Evolutionary conservation across 2,888 invertebrate genomes (phyloP), one percentile per base, ranked within the genome.

Genomic region (Torymus tubicola): DNA sequence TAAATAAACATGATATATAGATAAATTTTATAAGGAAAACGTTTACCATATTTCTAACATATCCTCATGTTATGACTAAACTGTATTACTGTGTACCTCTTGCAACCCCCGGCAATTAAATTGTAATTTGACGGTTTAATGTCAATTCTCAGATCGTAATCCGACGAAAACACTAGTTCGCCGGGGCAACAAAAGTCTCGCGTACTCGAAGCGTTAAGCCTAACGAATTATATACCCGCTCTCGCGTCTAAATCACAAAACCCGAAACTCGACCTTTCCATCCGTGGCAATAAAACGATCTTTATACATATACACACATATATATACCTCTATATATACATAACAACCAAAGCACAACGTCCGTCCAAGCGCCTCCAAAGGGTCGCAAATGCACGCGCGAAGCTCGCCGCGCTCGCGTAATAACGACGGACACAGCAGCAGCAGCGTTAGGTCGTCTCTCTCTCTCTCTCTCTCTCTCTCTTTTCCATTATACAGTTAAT

Each of bases 401-500:
- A 31, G 31, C 31, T 31, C 31, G 3, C 31, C 31, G 31, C 4
- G 55, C 42, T 55, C 31, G 14, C 55, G 63, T n/a, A 57, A 73
- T 73, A 73, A 64, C 18, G 57, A 69, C 11, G 16, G 31, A 57
- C 14, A 24, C 10, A 12, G 24, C 4, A 42, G n/a, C 42, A 42
- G 64, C 42, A 16, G 63, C 14, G 18, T 24, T 50, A 65, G 72
- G 31, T 31, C 31, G 31, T n/a, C n/a, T n/a, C n/a, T n/a, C n/a
- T 31, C 24, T 2, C 3, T 3, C 2, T 24, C 24, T 2, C 3
- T 3, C 2, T 24, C 31, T 31, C 31, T 78, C 80, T 81, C 82
- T 78, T 80, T 81, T 82, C 82, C 81, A 81, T 80, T 78, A 81
- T 65, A 14, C 72, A 75, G 72, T 65, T 76, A 75, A 78, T 76